These are phyloP conservation scores for Hydra vulgaris DNA, from an alignment of 30 jellyfish, hydroid and myxozoan genomes.

Conservation along the genomic window DNA sequence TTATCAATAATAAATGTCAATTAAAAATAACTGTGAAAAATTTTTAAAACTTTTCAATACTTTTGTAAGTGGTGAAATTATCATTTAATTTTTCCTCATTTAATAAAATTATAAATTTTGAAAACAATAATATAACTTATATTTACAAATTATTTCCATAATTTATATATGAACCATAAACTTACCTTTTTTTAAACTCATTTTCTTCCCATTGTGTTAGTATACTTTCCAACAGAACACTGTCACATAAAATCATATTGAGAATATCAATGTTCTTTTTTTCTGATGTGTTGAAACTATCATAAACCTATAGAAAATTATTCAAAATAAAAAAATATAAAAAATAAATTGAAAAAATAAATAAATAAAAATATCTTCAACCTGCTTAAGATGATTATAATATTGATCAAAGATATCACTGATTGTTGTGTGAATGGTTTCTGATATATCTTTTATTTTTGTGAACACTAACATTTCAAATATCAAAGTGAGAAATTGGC, in stretches of 20 bases:
- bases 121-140: no score
- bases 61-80: no score
- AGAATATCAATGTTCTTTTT: neutral
- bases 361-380: neutral
- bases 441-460: conserved; percentile 8
- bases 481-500: conserved; percentile 4
- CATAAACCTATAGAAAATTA: neutral
- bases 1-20: no score
- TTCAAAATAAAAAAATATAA: no score
- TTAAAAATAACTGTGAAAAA: no score
- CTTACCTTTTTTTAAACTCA: neutral
- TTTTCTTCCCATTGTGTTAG: neutral
- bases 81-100: no score
- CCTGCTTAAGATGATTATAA: conserved; percentile 4
- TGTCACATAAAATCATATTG: neutral
- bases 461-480: conserved; percentile 6
- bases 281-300: neutral
- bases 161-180: neutral
- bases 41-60: no score
- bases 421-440: conserved; percentile 5
- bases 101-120: no score
- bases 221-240: neutral
- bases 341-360: neutral
- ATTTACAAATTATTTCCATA: neutral
- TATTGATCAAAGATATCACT: neutral